Base-by-base conservation (phyloP, 2,888 invertebrate species). In the Brachyptera risi region DNA sequence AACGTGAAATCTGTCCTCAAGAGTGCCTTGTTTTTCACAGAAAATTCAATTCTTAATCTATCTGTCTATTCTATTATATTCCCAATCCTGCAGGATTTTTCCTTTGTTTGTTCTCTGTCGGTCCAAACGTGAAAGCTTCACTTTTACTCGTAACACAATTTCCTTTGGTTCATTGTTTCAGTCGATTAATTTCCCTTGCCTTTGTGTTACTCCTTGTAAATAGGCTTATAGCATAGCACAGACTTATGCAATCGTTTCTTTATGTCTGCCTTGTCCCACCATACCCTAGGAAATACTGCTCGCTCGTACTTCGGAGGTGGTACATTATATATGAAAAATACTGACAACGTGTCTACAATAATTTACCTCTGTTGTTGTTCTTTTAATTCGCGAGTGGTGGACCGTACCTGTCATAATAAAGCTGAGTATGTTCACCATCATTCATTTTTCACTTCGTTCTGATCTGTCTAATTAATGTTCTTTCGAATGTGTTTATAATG, bases 111-210 rank as follows among this genome's bases (percentile, higher is more conserved):
- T 37, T 24, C 35, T 54, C 37, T 1, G 23, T 17, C 17, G 35
- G 54, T 37, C 35, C 54, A 21, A 19, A 13, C 23, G 35, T 35
- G 54, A 47, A 47, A 47, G 47, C 21, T 3, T 24, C 24, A 47
- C 24, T 23, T 24, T 47, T 21, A 24, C 47, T 47, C 23, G n/a
- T n/a, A 21, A 47, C 47, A 47, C 47, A 47, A 47, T 47, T 47
- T 47, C 47, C 47, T 47, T 47, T 24, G 47, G 47, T n/a, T 47
- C 47, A 47, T 47, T 47, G 47, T 47, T 47, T 47, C 24, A 47
- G 24, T 24, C 47, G 47, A 24, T 24, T 47, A 23, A 23, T 47
- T 5, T 47, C 24, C 24, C 7, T 11, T 11, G 23, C 11, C 2
- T 23, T 21, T 42, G 17, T 42, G 42, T 42, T 42, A 17, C 5